Percentiles rank a stretch among this genome's conserved stretches.
Conservation (phyloP, 2,888 invertebrate species). For the Leucophora obtusa region DNA sequence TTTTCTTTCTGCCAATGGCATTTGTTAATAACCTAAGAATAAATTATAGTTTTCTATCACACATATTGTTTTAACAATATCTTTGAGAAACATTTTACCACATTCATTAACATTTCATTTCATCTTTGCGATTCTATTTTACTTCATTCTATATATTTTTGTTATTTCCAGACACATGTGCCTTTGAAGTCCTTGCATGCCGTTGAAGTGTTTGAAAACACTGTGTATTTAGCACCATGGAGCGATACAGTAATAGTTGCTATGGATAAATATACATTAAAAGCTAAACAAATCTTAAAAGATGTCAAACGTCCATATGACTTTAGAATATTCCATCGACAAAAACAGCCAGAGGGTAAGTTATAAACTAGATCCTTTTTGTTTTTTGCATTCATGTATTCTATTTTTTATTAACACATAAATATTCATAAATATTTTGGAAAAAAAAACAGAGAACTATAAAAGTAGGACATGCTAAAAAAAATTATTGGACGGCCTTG, state of each 20-base stretch:
- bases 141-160: neutral
- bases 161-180: slow-evolving; percentile 69
- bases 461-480: neutral
- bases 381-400: slow-evolving; percentile 2
- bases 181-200: slow-evolving; percentile 81
- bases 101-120: neutral
- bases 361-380: slow-evolving; percentile 23
- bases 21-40: neutral
- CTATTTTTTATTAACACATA: slow-evolving; percentile 20
- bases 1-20: neutral
- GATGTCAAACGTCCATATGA: slow-evolving; percentile 83
- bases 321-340: slow-evolving; percentile 87
- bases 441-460: neutral
- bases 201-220: slow-evolving; percentile 86
- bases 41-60: neutral
- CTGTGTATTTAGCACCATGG: slow-evolving; percentile 87
- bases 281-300: slow-evolving; percentile 79
- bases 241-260: slow-evolving; percentile 82
- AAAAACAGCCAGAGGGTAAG: slow-evolving; percentile 86
- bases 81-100: neutral
- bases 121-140: neutral
- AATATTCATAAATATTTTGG: neutral
- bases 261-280: slow-evolving; percentile 81
- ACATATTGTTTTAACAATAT: neutral
- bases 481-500: neutral